Conservation (phyloP, 2,113 vertebrate genomes). For the Chaenocephalus aceratus region DNA sequence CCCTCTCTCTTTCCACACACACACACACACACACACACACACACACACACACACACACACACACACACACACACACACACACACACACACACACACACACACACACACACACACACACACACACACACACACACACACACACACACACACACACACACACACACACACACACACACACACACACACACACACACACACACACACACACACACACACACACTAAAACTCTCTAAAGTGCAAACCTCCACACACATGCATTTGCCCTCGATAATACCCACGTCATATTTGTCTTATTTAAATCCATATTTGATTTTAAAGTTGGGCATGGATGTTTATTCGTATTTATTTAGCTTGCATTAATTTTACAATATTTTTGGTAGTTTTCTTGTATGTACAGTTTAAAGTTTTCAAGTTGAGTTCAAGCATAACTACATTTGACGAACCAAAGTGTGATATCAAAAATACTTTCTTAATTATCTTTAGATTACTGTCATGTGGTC, state of each 20-base stretch:
- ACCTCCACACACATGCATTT: conserved; percentile 32
- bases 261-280: conserved; percentile 38
- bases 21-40: neutral
- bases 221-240: conserved; percentile 21
- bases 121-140: too few relatives aligned
- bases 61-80: too few relatives aligned
- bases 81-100: too few relatives aligned
- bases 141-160: conserved; percentile 13
- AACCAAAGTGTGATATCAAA: neutral
- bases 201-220: neutral
- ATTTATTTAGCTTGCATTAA: too few relatives aligned
- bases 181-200: conserved; percentile 31
- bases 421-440: neutral
- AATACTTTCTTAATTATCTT: neutral
- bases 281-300: neutral
- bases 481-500: too few relatives aligned
- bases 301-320: too few relatives aligned
- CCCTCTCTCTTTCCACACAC: conserved; percentile 48
- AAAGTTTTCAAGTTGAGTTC: neutral
- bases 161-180: neutral
- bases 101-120: too few relatives aligned
- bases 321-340: too few relatives aligned
- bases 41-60: too few relatives aligned
- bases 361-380: neutral
- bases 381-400: neutral